Evolutionary conservation across 2,888 invertebrate genomes (phyloP).

Genomic region (Heliconius aoede): DNA sequence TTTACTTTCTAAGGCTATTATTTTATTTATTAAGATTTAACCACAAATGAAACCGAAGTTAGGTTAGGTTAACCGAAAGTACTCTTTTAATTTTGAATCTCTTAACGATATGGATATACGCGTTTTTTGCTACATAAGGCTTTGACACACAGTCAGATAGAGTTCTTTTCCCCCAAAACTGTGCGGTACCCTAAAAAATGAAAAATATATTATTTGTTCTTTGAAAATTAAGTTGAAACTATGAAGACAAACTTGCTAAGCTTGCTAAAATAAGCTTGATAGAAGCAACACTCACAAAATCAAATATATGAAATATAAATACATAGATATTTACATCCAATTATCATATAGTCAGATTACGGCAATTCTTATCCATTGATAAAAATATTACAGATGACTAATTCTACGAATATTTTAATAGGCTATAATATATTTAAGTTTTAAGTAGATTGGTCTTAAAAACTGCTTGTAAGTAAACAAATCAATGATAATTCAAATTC

Average conservation of each 20-base stretch:
- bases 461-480: not conserved
- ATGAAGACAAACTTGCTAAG: constrained; percentile 3
- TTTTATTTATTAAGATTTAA: too few relatives aligned
- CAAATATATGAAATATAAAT: constrained; percentile 37
- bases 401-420: constrained; percentile 47
- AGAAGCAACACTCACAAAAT: constrained; percentile 14
- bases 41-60: too few relatives aligned
- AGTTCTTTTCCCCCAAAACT: too few relatives aligned
- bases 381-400: constrained; percentile 59
- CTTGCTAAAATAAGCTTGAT: too few relatives aligned
- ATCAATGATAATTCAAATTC: constrained; percentile 10
- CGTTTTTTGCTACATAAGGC: too few relatives aligned
- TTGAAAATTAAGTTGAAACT: not conserved
- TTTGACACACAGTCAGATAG: too few relatives aligned
- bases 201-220: too few relatives aligned
- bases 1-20: too few relatives aligned
- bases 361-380: constrained; percentile 55
- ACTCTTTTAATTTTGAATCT: too few relatives aligned
- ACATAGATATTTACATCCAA: constrained; percentile 58
- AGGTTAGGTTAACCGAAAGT: too few relatives aligned
- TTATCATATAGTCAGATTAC: constrained; percentile 57
- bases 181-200: too few relatives aligned
- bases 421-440: constrained; percentile 24
- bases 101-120: too few relatives aligned
- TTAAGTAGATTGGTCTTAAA: not conserved